Base-by-base conservation (phyloP, 37 sponge, comb jelly and placozoan species). In the Mnemiopsis leidyi region DNA sequence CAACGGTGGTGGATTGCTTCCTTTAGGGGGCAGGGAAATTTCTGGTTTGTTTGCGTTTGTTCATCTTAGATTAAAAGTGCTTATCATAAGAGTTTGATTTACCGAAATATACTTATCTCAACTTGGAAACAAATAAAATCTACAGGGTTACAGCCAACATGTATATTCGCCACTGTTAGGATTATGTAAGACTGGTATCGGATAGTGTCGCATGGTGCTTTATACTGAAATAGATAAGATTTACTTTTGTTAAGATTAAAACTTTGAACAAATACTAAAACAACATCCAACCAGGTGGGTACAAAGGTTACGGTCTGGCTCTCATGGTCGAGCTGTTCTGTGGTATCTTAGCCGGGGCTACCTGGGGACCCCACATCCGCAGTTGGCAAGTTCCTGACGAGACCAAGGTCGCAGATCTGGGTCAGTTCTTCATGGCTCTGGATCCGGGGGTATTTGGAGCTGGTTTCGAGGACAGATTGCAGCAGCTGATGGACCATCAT, bases 251-350 rank as follows among this genome's bases (percentile, higher is more conserved):
- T n/a, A n/a, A n/a, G n/a, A n/a, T n/a, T n/a, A n/a, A n/a, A n/a
- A n/a, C n/a, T n/a, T n/a, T n/a, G n/a, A n/a, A n/a, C n/a, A n/a
- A n/a, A n/a, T n/a, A n/a, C n/a, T n/a, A n/a, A n/a, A n/a, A n/a
- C n/a, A n/a, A n/a, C n/a, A n/a, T 71, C 25, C 23, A 5, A 18
- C 40, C 82, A 83, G 94, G 93, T 75, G 98, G 98, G 18, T 97
- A 97, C 94, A 97, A 97, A 68, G 98, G 98, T 29, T 96, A 96
- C 69, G 98, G 96, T 0, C 93, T 97, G 76, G 95, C 94, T 31
- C 95, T 94, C 92, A 96, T 96, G 96, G 98, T 97, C 76, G 98
- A 97, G 69, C 69, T 96, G 67, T 69, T 97, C 38, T 95, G 98
- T 88, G 98, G 98, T 18, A 93, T 96, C 25, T 92, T 97, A 38